Conservation (phyloP, 2,888 invertebrate species). For the Pelosia muscerda region DNA sequence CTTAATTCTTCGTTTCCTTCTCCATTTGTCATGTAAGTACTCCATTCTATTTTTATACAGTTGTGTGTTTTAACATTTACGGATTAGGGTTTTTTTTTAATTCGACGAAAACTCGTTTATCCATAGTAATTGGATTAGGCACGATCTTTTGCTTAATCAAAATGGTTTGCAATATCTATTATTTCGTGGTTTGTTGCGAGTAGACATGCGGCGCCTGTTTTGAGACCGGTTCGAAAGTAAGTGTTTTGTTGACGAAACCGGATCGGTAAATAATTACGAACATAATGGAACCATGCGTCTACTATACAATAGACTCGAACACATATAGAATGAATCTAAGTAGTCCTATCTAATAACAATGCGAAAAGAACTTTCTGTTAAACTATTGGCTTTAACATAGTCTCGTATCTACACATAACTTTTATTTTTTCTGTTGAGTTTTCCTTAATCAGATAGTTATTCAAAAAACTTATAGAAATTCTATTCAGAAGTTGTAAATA, state of each 20-base stretch:
- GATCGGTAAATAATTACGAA: conserved; percentile 68
- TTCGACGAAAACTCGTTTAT: background rate
- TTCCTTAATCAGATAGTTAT: conserved; percentile 13
- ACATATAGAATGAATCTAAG: conserved; percentile 20
- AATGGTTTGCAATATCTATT: conserved; percentile 39
- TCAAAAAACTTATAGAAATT: conserved; percentile 10
- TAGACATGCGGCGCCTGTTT: conserved; percentile 54
- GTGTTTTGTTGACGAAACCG: conserved; percentile 76
- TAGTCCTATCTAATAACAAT: conserved; percentile 15
- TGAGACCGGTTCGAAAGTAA: conserved; percentile 81
- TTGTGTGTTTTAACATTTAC: conserved; percentile 13
- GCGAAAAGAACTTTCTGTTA: conserved; percentile 1
- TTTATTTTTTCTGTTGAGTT: background rate
- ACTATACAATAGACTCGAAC: conserved; percentile 36
- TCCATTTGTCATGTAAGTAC: conserved; percentile 52
- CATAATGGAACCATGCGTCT: conserved; percentile 47
- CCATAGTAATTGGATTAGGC: conserved; percentile 15
- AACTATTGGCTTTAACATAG: background rate
- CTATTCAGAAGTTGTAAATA: background rate
- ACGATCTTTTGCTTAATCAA: conserved; percentile 24
- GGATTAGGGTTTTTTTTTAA: conserved; percentile 19
- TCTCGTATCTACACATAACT: background rate
- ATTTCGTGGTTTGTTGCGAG: conserved; percentile 35
- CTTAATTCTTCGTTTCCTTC: conserved; percentile 38
- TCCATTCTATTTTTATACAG: conserved; percentile 35